Evolutionary conservation across 2,797 vertebrate genomes (phyloP).

Genomic region (Malacoctenus gilli): DNA sequence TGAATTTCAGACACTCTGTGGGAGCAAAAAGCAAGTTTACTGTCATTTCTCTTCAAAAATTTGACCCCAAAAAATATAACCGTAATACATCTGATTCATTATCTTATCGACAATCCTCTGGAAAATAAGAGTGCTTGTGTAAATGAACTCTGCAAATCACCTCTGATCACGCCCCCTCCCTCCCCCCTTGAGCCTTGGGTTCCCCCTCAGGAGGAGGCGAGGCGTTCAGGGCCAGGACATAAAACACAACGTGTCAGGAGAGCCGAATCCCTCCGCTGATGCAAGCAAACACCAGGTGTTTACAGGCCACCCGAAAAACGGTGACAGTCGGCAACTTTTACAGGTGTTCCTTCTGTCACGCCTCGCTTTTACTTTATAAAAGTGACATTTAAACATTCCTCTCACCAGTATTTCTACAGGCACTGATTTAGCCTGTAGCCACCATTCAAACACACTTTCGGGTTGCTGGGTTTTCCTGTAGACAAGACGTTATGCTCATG

Average conservation of each 20-base stretch:
- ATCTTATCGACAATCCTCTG: conserved; percentile 29
- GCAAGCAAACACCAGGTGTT: conserved; percentile 46
- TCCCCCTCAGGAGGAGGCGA: conserved; percentile 40
- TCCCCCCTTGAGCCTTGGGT: conserved; percentile 41
- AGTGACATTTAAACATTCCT: no score
- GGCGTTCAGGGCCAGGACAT: conserved; percentile 30
- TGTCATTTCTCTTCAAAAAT: no score
- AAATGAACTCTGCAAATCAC: conserved; percentile 46
- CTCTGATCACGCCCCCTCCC: conserved; percentile 32
- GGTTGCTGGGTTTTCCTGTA: conserved; percentile 16
- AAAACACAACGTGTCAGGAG: conserved; percentile 30
- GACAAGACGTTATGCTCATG: conserved; percentile 13
- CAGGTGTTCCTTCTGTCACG: no score
- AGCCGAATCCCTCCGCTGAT: conserved; percentile 53
- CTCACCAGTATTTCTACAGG: no score
- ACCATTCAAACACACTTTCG: neutral
- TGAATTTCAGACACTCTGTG: no score
- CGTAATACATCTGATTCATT: conserved; percentile 4
- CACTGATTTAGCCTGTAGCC: no score
- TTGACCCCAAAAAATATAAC: no score
- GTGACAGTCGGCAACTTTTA: neutral
- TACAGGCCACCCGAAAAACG: conserved; percentile 30
- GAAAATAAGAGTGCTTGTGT: conserved; percentile 55
- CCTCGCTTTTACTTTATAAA: no score
- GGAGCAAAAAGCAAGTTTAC: no score